These are phyloP conservation scores for Rutpela maculata DNA, from an alignment of 2,888 invertebrate genomes.

Conservation along the genomic window DNA sequence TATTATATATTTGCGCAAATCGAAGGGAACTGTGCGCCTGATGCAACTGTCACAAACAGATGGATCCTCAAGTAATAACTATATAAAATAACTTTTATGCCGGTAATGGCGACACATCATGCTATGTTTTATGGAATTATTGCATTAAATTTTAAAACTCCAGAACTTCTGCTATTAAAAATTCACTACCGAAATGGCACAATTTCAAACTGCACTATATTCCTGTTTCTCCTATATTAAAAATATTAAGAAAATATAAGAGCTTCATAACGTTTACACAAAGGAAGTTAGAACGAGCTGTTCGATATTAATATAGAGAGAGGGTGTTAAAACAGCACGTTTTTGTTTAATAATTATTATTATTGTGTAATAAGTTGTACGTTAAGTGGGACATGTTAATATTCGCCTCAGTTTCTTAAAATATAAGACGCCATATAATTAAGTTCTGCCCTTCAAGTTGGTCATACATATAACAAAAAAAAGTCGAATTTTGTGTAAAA, in stretches of 20 bases:
- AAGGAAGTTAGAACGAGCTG: background rate
- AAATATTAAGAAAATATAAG: background rate
- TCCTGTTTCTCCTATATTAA: background rate
- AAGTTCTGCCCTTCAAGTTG: no score
- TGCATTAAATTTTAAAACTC: conserved; percentile 25
- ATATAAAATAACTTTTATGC: conserved; percentile 14
- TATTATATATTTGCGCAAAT: background rate
- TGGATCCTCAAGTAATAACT: conserved; percentile 16
- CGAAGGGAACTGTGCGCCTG: background rate
- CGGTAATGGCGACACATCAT: conserved; percentile 7
- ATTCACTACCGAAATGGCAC: conserved; percentile 5
- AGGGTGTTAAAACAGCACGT: background rate
- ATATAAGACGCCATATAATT: no score
- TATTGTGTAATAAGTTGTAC: no score
- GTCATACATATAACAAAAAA: no score
- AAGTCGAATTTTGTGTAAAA: no score
- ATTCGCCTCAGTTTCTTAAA: no score
- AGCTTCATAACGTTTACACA: background rate
- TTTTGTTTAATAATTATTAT: no score
- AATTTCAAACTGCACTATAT: background rate
- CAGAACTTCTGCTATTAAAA: conserved; percentile 22
- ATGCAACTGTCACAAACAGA: background rate
- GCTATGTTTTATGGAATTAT: conserved; percentile 6
- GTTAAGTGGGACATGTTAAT: no score
- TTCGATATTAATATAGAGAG: background rate